Base-by-base conservation (phyloP, 2,797 vertebrate species). In the Pelodytes ibericus region DNA sequence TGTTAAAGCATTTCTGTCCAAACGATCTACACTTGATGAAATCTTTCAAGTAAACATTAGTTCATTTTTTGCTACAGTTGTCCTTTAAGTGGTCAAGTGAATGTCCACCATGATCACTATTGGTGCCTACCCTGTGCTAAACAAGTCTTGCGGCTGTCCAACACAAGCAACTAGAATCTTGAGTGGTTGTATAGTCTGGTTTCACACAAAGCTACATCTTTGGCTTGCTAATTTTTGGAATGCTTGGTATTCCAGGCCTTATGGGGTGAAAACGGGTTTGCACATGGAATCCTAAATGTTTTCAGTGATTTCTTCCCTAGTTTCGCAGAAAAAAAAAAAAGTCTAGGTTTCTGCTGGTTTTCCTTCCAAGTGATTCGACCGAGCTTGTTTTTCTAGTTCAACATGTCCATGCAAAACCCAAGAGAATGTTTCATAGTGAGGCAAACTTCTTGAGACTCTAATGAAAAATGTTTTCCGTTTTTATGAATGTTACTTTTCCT, bases 301-400 rank as follows among this genome's bases (percentile, higher is more conserved):
- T n/a, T 61, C 36, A 57, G 7, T 29, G 47, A n/a, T 16, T 77
- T 8, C 9, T 59, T 77, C 22, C 61, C 4, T 47, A 66, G 10
- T 61, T 27, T n/a, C 44, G 22, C n/a, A 44, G 59, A 64, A 64
- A 56, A 49, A 24, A 22, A 3, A 53, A 47, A 74, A 33, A 30
- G 11, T 44, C 9, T 18, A 74, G 36, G 53, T 72, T 78, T 60
- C 53, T 78, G 30, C 39, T n/a, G 64, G 24, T 49, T 63, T 44
- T 70, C 41, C 63, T 7, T 78, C 33, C 39, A 56, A 30, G 62
- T 78, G 70, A 67, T 78, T 24, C 62, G 70, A 62, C 63, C 25
- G 57, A 68, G 75, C 76, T 72, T 79, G 76, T 79, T 79, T 79
- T 79, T 79, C 76, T 57, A 56, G 76, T 79, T 73, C 8, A 73